A percentile compares a stretch with the other conserved stretches of the same genome.
These are phyloP conservation scores for Hippocampus mohnikei DNA, from an alignment of 2,113 vertebrate species.

Conservation along the genomic window DNA sequence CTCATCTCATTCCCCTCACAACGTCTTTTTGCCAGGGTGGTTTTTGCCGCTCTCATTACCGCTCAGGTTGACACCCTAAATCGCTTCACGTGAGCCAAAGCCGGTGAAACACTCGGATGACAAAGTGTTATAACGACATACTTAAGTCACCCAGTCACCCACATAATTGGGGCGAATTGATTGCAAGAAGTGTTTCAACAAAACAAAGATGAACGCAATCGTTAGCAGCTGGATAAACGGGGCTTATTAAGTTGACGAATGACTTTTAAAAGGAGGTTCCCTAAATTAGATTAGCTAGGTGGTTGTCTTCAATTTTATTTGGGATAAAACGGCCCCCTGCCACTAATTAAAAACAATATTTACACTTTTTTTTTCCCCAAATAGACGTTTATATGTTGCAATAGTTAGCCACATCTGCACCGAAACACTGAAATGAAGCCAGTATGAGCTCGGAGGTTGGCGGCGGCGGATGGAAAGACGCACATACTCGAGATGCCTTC, in stretches of 20 bases:
- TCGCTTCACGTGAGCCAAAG: slow-evolving; percentile 27
- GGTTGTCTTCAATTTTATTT: too few species aligned
- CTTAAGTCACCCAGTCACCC: background rate
- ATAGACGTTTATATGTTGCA: too few species aligned
- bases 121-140: slow-evolving; percentile 33
- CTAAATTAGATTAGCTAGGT: too few species aligned
- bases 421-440: slow-evolving; percentile 1
- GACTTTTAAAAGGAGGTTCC: too few species aligned
- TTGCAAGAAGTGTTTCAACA: slow-evolving; percentile 40
- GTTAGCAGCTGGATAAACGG: background rate
- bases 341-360: too few species aligned
- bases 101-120: slow-evolving; percentile 24
- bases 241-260: too few species aligned
- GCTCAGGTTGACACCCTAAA: slow-evolving; percentile 30
- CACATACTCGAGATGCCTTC: slow-evolving; percentile 36
- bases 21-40: too few species aligned
- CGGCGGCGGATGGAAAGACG: slow-evolving; percentile 11
- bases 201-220: background rate
- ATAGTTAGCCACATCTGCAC: too few species aligned
- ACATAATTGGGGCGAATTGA: slow-evolving; percentile 38
- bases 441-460: background rate
- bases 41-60: slow-evolving; percentile 14
- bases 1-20: slow-evolving; percentile 8
- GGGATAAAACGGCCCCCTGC: too few species aligned
- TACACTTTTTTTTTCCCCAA: too few species aligned